Conservation (phyloP, 2,113 vertebrate genomes). For the Chrysochloris asiatica region DNA sequence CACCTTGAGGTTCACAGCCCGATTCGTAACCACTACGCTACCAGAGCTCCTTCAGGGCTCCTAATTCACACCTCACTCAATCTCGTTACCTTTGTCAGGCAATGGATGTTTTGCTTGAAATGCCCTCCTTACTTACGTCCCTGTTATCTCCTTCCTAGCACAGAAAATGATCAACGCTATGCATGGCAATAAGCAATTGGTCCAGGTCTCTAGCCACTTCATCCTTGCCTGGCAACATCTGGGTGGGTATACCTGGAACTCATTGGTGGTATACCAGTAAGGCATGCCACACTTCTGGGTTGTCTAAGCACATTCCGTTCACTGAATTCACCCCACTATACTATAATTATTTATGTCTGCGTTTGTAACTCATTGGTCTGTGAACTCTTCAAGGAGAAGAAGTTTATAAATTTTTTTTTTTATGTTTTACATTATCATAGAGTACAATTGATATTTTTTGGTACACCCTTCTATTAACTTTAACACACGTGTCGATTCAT, state of each 20-base stretch:
- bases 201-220: not conserved
- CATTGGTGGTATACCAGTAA: not conserved
- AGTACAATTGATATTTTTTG: not conserved
- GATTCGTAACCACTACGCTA: no score
- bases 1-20: no score
- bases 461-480: not conserved
- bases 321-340: not conserved
- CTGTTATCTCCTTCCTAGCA: not conserved
- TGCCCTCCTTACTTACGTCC: no score
- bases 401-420: not conserved
- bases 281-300: not conserved
- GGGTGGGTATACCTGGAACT: not conserved
- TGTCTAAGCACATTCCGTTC: not conserved
- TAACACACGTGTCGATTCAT: not conserved
- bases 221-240: not conserved
- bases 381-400: constrained; percentile 21
- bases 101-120: not conserved
- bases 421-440: not conserved
- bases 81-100: not conserved
- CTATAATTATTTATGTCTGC: not conserved
- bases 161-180: not conserved
- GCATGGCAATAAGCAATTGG: not conserved
- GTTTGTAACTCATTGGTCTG: not conserved
- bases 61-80: not conserved
- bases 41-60: no score